Evolutionary conservation across 2,888 invertebrate species (phyloP), one percentile per base, ranked within the genome.

Genomic region (Nymphalis c-album): DNA sequence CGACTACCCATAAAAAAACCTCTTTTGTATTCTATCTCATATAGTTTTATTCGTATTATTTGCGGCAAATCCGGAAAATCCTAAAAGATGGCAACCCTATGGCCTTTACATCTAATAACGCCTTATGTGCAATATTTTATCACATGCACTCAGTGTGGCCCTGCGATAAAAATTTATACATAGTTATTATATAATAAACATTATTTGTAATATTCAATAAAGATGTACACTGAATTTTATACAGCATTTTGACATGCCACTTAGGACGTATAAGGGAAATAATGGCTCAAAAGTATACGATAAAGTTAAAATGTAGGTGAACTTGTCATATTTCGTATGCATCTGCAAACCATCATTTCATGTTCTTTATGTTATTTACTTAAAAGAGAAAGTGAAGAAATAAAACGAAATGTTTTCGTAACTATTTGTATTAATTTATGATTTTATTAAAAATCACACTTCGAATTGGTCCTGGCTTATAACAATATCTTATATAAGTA

Each of bases 171-270:
- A 40, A 57, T 40, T 18, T 40, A 57, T 55, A 17, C 17, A 40
- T 31, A 31, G 17, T 31, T 55, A 26, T 31, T 31, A 55, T 55
- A 31, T 17, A 55, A 55, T 31, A 16, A 17, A 55, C 26, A 26
- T 31, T 55, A 31, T 31, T 55, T 55, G 53, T 31, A 22, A 55
- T 55, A 17, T 55, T 55, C 53, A 55, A 55, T 55, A 55, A 55
- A 55, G 26, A 55, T 31, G 53, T 55, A 17, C 31, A n/a, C n/a
- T 55, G 26, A 31, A 26, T 55, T 55, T 55, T 55, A 55, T 55
- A n/a, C 7, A 55, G 53, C 53, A 26, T 17, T 55, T 55, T 55
- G 17, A 55, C 53, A 55, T n/a, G 31, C 26, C 31, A 55, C 26
- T 40, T 17, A 26, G 26, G 26, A 55, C 31, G 26, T 55, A 31